Evolutionary conservation across 2,888 invertebrate species (phyloP), one percentile per base, ranked within the genome.

Genomic region (Artemia sp.): DNA sequence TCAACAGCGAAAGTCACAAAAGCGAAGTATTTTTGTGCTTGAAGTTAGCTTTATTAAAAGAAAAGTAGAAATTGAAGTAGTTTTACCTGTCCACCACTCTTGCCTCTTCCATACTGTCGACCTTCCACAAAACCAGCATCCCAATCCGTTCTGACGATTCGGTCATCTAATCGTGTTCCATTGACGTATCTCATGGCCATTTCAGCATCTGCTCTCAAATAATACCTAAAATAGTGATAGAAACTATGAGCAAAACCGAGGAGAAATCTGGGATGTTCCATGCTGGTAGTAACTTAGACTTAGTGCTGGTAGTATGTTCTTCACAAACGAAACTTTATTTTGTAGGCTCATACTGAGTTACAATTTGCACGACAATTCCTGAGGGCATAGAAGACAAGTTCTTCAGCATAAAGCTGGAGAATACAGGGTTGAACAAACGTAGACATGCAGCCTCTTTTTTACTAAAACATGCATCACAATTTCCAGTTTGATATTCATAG

Each of bases 71-170:
- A 38, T 3, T 2, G 38, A 0, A 51, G 12, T 67, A 19, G 24
- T 12, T 8, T 75, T 78, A 92, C 96, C 85, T 97, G 97, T 76
- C 98, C 98, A 70, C 98, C 98, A 75, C 91, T 91, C 81, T 94
- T 95, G 70, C 98, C 98, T 74, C 98, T 83, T 51, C 98, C 98
- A 81, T 91, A 98, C 78, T 98, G 98, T 74, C 98, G 83, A 3
- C 98, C 98, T 81, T 99, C 98, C 72, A 91, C 85, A 79, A 98
- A 99, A 2, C 98, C 98, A 52, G 96, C 96, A 80, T 98, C 98
- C 96, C 96, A 98, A 79, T 99, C 98, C 70, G 94, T 92, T 76
- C 98, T 84, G 67, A 99, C 91, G 72, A 96, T 89, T 76, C 98
- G 84, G 77, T 98, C 98, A 79, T 98, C 98, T 69, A 98, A 81